Base-by-base conservation (phyloP, 2,797 vertebrate genomes). In the Hephaestus fuliginosus region DNA sequence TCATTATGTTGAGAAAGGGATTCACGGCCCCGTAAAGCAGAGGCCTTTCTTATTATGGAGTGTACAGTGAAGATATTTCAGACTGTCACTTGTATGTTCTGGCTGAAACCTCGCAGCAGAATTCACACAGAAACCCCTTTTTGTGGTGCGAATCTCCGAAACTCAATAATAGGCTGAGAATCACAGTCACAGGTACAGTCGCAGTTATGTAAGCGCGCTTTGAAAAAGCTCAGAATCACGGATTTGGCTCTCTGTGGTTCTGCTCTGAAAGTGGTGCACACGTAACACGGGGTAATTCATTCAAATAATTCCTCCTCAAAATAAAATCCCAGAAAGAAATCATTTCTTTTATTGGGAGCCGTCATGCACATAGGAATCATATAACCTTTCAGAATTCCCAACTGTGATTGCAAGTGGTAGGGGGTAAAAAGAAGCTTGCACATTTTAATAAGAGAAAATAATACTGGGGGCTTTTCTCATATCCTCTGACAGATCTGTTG, bases 401-500 rank as follows among this genome's bases (percentile, higher is more conserved):
- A 75, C 71, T 83, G 81, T 87, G 79, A 91, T 86, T 89, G 84
- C 14, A 53, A 80, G 70, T 60, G 76, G 62, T 86, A 22, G 48
- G 11, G 11, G 53, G 25, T 1, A 15, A 62, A 67, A 86, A 84
- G 77, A 83, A 60, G 20, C 41, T 30, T 64, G 74, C 83, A 82
- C 78, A 86, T 90, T 93, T 92, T 91, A 92, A 92, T 92, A 85
- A 91, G 86, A 83, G 80, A 66, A 87, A 92, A 92, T 88, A 86
- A 89, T 87, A 79, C 76, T 74, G 36, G 46, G 80, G 82, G 84
- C 74, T 68, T 92, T 89, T 91, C 76, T 93, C 88, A 93, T 93
- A 90, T 94, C 86, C 85, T 92, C 63, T 88, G 88, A 93, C 80
- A 82, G 89, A 92, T 92, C 64, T 69, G 71, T 88, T 82, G 75